Conservation (phyloP, 2,113 vertebrate species). For the Clinocottus analis region DNA sequence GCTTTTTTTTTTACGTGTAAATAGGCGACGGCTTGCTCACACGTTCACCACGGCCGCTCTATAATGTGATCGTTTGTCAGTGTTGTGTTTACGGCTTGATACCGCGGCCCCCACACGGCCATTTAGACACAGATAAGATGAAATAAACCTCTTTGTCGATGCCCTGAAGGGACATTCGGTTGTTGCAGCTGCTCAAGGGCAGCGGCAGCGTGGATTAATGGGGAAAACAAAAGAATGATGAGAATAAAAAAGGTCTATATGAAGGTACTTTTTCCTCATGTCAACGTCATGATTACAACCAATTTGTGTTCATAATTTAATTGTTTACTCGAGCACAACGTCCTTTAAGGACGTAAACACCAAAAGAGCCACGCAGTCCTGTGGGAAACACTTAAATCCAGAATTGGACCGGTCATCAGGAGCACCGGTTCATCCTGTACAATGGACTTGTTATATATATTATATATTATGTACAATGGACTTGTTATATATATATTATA, state of each 20-base stretch:
- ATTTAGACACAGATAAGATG: background rate
- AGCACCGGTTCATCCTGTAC: too few species aligned
- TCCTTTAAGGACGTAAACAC: background rate
- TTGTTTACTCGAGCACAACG: background rate
- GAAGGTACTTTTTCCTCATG: background rate
- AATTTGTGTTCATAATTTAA: background rate
- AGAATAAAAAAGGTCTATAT: background rate
- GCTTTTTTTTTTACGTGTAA: background rate
- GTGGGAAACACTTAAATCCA: background rate
- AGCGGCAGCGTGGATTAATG: background rate
- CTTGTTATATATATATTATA: too few species aligned
- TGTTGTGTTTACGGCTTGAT: background rate
- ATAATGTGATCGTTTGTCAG: background rate
- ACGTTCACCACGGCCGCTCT: background rate
- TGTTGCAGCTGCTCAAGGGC: background rate
- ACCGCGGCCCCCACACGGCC: background rate
- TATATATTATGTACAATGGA: too few species aligned
- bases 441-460: too few species aligned
- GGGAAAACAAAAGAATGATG: background rate
- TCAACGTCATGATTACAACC: too few species aligned
- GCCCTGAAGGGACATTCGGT: background rate
- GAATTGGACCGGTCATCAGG: background rate
- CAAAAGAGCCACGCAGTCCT: background rate
- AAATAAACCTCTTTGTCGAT: background rate
- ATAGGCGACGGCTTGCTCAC: background rate